Conservation (phyloP, 2,797 vertebrate genomes). For the Falco cherrug region DNA sequence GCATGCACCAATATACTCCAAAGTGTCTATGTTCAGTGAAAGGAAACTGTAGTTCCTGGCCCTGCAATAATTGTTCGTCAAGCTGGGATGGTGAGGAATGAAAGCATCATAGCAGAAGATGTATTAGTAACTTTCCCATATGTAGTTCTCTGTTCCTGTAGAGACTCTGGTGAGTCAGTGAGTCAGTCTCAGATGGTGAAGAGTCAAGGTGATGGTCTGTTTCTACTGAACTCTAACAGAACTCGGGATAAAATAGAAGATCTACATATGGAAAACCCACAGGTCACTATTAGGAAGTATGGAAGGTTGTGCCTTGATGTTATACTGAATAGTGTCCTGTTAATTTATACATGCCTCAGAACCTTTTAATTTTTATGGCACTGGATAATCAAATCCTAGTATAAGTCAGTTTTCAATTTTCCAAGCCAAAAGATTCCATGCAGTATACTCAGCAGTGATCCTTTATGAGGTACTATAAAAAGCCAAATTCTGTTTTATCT, state of each 20-base stretch:
- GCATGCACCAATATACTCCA: background rate
- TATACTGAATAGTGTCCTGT: background rate
- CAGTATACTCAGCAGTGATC: background rate
- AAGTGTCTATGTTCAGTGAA: background rate
- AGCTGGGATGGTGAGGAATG: background rate
- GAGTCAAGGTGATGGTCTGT: background rate
- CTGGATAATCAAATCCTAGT: background rate
- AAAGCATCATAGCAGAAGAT: background rate
- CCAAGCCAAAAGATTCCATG: constrained; percentile 1
- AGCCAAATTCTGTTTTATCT: constrained; percentile 32
- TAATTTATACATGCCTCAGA: background rate
- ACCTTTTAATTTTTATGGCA: background rate
- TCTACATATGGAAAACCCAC: background rate
- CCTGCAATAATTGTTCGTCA: background rate
- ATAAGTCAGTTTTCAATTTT: constrained; percentile 15
- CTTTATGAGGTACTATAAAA: constrained; percentile 49
- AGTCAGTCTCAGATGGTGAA: background rate
- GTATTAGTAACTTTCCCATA: background rate
- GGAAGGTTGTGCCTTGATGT: background rate
- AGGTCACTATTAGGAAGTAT: background rate
- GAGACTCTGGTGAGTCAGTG: background rate
- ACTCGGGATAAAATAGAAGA: background rate
- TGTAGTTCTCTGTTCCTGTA: background rate
- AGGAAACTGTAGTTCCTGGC: background rate
- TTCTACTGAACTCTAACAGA: background rate